phyloP scores from a whole-genome alignment of 2,113 vertebrate species.

The Hippocampus abdominalis region DNA sequence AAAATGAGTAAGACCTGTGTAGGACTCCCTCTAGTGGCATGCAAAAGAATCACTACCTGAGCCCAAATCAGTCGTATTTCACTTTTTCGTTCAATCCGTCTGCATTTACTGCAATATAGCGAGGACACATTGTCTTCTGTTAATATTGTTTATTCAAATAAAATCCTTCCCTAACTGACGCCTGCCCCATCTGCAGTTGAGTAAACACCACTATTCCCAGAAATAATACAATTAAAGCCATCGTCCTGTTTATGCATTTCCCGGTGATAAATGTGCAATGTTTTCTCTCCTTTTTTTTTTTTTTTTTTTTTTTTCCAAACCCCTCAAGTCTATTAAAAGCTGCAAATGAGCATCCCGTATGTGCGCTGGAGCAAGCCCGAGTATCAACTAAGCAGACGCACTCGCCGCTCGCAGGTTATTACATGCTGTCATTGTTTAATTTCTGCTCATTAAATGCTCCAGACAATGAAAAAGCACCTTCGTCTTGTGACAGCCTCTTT shows the following conservation, averaged over 20 bases:
- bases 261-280: background rate
- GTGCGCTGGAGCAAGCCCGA: slow-evolving; percentile 1
- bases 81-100: no score
- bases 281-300: background rate
- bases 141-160: background rate
- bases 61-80: no score
- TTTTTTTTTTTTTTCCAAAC: background rate
- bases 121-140: background rate
- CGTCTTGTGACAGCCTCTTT: slow-evolving; percentile 57
- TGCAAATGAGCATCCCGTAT: background rate
- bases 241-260: background rate
- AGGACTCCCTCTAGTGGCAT: no score
- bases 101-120: background rate
- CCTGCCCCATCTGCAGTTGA: background rate
- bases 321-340: slow-evolving; percentile 1
- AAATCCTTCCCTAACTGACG: background rate
- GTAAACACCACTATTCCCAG: background rate
- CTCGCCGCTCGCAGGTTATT: slow-evolving; percentile 61
- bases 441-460: slow-evolving; percentile 69
- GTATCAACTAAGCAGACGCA: slow-evolving; percentile 10
- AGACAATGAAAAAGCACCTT: slow-evolving; percentile 69
- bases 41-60: no score
- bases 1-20: no score
- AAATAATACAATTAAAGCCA: background rate
- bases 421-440: slow-evolving; percentile 72